These are phyloP conservation scores for Palythoa grandiflora DNA, from an alignment of 92 coral and sea anemone species.

Conservation along the genomic window DNA sequence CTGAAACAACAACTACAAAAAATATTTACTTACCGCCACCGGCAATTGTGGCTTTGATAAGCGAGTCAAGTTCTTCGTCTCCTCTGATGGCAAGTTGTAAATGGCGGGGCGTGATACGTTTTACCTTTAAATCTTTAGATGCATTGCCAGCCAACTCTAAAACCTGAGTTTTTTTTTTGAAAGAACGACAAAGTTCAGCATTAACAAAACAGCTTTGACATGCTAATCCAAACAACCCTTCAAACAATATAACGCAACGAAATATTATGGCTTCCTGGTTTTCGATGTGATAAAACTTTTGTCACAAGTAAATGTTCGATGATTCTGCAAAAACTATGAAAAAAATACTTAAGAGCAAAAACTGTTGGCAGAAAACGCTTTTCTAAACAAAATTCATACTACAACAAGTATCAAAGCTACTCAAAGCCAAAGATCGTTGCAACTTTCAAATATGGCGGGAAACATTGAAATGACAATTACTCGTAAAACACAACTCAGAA, in stretches of 20 bases:
- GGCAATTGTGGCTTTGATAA: slow-evolving; percentile 99
- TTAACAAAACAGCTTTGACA: background rate
- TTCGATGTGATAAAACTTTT: background rate
- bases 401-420: background rate
- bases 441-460: slow-evolving; percentile 92
- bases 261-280: background rate
- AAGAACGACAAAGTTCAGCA: background rate
- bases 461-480: slow-evolving; percentile 46
- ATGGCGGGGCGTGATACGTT: slow-evolving; percentile 99
- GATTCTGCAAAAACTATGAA: background rate
- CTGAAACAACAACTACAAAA: background rate
- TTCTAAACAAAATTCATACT: no score
- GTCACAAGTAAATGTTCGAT: background rate
- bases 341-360: no score
- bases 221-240: background rate
- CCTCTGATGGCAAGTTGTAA: slow-evolving; percentile 99
- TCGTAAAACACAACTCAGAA: background rate
- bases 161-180: slow-evolving; percentile 60
- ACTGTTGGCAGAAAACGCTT: no score
- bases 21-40: slow-evolving; percentile 90
- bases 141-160: slow-evolving; percentile 99
- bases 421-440: slow-evolving; percentile 55
- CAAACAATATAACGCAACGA: slow-evolving; percentile 12
- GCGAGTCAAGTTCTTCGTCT: slow-evolving; percentile 98
- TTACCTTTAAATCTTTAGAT: slow-evolving; percentile 96